phyloP scores from a whole-genome alignment of 2,113 vertebrate species.

The Hippocampus guttulatus region DNA sequence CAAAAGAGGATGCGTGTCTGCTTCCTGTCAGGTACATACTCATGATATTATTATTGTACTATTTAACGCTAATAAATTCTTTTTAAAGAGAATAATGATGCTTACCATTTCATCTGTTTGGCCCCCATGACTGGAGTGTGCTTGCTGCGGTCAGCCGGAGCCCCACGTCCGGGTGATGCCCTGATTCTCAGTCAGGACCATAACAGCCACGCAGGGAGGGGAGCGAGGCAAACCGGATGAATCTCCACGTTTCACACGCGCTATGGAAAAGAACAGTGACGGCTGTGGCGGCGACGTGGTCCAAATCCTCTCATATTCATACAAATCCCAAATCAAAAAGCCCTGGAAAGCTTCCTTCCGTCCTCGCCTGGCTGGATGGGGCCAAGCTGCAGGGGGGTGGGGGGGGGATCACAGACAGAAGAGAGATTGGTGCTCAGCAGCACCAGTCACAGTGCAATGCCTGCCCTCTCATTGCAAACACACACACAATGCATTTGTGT shows the following conservation, averaged over 20 bases:
- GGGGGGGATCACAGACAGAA: constrained; percentile 32
- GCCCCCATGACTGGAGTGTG: constrained; percentile 69
- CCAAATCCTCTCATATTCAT: constrained; percentile 54
- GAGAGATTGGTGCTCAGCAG: constrained; percentile 49
- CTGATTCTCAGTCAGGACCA: constrained; percentile 64
- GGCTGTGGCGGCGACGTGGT: constrained; percentile 46
- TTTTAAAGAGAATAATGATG: constrained; percentile 12
- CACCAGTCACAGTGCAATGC: constrained; percentile 49
- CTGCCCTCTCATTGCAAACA: constrained; percentile 62
- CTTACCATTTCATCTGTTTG: constrained; percentile 80
- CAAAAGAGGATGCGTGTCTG: neutral
- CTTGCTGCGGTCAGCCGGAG: constrained; percentile 41
- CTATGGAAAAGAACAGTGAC: constrained; percentile 58
- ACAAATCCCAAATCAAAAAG: constrained; percentile 40
- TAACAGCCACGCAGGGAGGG: constrained; percentile 58
- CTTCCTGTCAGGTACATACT: constrained; percentile 14
- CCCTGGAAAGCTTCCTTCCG: constrained; percentile 34
- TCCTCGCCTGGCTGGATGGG: constrained; percentile 42
- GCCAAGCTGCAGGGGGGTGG: constrained; percentile 29
- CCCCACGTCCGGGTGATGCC: constrained; percentile 62
- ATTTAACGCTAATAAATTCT: no score
- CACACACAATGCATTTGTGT: constrained; percentile 62
- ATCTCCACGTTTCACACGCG: constrained; percentile 58
- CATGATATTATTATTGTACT: neutral
- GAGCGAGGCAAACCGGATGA: constrained; percentile 47